A percentile compares a stretch with the other conserved stretches of the same genome.
Evolutionary conservation across 2,113 vertebrate species (phyloP).

Genomic region (Campylomormyrus tamandua): DNA sequence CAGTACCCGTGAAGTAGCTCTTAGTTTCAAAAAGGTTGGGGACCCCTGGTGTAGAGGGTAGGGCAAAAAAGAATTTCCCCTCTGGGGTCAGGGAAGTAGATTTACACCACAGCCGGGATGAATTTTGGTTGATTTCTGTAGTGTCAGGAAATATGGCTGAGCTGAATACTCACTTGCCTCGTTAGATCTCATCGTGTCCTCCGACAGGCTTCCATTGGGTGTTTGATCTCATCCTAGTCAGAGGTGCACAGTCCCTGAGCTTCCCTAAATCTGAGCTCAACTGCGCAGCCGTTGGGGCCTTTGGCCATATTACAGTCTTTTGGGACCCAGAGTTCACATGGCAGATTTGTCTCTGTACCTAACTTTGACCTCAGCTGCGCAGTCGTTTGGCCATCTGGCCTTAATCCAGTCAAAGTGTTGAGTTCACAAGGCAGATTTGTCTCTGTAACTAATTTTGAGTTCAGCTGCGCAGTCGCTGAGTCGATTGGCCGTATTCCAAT

Average conservation of each 20-base stretch:
- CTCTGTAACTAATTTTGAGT: neutral
- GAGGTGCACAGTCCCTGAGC: neutral
- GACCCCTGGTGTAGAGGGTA: no score
- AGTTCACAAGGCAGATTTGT: neutral
- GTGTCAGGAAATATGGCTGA: neutral
- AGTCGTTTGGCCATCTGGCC: neutral
- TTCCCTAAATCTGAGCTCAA: neutral
- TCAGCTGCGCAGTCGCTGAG: neutral
- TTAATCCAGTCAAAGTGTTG: neutral
- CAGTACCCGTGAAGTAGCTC: no score
- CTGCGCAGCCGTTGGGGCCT: neutral
- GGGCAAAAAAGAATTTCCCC: neutral
- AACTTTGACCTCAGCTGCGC: neutral
- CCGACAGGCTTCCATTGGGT: neutral
- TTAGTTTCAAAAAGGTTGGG: no score
- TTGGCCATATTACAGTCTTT: neutral
- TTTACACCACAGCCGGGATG: neutral
- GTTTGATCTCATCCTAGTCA: neutral
- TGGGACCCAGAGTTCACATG: neutral
- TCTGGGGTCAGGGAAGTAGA: neutral
- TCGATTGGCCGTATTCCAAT: neutral
- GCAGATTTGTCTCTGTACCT: neutral
- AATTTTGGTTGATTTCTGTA: neutral
- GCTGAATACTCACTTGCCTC: neutral
- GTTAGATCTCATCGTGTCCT: neutral